Conservation (phyloP, 2,797 vertebrate species). For the Triplophysa bombifrons region DNA sequence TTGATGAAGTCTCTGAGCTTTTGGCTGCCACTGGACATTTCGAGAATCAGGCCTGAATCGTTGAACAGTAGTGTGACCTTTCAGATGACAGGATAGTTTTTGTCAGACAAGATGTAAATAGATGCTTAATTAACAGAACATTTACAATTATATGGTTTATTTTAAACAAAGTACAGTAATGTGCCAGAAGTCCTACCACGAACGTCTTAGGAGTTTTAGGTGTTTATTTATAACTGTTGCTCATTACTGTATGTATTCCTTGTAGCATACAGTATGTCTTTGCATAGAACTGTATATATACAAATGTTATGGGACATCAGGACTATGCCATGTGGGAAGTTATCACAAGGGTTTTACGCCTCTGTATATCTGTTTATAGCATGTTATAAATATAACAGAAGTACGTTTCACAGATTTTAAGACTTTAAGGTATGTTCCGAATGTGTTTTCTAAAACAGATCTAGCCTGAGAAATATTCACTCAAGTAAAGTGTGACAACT, state of each 20-base stretch:
- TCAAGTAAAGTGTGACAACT: background rate
- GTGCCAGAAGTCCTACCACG: background rate
- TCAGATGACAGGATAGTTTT: background rate
- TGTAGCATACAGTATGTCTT: background rate
- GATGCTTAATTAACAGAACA: background rate
- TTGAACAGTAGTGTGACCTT: conserved; percentile 6
- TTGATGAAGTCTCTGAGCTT: conserved; percentile 44
- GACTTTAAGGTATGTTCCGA: too few species aligned
- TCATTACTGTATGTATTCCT: too few species aligned
- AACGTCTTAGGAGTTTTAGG: background rate
- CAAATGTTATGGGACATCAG: too few species aligned
- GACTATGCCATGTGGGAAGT: too few species aligned
- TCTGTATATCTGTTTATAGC: background rate
- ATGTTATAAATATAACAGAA: too few species aligned
- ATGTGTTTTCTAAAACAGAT: too few species aligned
- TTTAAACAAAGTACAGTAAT: background rate
- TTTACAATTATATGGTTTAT: background rate
- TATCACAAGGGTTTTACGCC: too few species aligned
- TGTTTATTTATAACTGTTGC: background rate
- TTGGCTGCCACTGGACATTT: conserved; percentile 33
- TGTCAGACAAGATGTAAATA: background rate
- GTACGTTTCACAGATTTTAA: too few species aligned
- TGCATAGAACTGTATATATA: background rate
- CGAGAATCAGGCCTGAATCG: background rate
- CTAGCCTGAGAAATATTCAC: background rate